A percentile compares a stretch with the other conserved stretches of the same genome.
These are phyloP conservation scores for Burhinus bistriatus DNA, from an alignment of 2,113 vertebrate species.

Conservation along the genomic window DNA sequence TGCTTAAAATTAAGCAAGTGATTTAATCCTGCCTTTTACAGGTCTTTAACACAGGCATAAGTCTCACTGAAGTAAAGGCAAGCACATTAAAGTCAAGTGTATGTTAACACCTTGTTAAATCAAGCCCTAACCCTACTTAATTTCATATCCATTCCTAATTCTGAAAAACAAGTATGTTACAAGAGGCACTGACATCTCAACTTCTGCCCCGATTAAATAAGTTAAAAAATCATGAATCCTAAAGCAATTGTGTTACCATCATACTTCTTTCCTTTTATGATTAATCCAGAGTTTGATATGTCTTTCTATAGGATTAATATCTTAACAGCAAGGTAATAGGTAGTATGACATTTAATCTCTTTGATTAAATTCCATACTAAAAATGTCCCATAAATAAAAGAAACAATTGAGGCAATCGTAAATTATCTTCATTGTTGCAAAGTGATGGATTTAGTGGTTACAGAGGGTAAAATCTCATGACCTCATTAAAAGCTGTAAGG, in stretches of 20 bases:
- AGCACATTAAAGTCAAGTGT: background rate
- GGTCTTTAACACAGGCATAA: background rate
- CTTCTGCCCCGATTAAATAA: slow-evolving; percentile 18
- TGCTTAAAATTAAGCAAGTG: slow-evolving; percentile 38
- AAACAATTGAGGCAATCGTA: slow-evolving; percentile 59
- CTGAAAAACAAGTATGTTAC: background rate
- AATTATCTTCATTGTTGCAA: slow-evolving; percentile 69
- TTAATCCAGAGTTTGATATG: slow-evolving; percentile 43
- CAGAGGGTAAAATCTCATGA: slow-evolving; percentile 60
- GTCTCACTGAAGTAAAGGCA: slow-evolving; percentile 12
- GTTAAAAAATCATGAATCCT: slow-evolving; percentile 38
- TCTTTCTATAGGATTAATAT: slow-evolving; percentile 66
- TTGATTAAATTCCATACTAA: slow-evolving; percentile 73
- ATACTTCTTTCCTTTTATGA: slow-evolving; percentile 12
- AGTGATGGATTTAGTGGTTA: slow-evolving; percentile 60
- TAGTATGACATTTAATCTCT: slow-evolving; percentile 64
- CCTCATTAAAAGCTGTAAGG: slow-evolving; percentile 44
- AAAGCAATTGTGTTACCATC: slow-evolving; percentile 32
- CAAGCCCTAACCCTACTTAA: background rate
- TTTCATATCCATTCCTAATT: background rate
- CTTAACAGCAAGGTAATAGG: slow-evolving; percentile 59
- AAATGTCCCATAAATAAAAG: slow-evolving; percentile 67
- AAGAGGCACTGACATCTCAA: background rate
- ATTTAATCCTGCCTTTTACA: slow-evolving; percentile 14
- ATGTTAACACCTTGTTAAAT: background rate